Evolutionary conservation across 2,797 vertebrate species (phyloP).

Genomic region (Onychomys torridus): DNA sequence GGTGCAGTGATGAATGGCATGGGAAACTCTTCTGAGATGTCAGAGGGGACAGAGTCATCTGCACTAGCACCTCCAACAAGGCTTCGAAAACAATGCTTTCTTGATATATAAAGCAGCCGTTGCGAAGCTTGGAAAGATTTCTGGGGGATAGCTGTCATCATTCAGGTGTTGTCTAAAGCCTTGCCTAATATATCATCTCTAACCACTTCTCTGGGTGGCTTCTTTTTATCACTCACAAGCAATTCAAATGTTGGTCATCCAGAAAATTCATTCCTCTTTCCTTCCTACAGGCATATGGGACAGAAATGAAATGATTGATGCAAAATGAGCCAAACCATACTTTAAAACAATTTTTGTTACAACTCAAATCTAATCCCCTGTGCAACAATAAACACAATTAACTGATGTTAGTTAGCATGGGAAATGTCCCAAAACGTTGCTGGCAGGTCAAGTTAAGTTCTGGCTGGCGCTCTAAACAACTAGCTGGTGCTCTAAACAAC

Average conservation of each 20-base stretch:
- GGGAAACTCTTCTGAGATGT: slow-evolving; percentile 68
- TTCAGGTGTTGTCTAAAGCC: slow-evolving; percentile 61
- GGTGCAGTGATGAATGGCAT: slow-evolving; percentile 70
- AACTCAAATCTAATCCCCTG: not conserved
- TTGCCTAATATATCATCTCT: slow-evolving; percentile 65
- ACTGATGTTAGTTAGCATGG: not conserved
- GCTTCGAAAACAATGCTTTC: slow-evolving; percentile 52
- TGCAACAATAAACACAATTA: not conserved
- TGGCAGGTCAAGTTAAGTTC: not conserved
- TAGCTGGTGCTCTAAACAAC: not conserved
- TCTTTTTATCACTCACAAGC: slow-evolving; percentile 61
- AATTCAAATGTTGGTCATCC: slow-evolving; percentile 65
- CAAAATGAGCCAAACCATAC: slow-evolving; percentile 39
- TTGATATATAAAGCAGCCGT: slow-evolving; percentile 66
- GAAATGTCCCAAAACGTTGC: not conserved
- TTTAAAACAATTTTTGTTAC: slow-evolving; percentile 38
- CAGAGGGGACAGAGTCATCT: slow-evolving; percentile 51
- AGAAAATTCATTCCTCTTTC: slow-evolving; percentile 66
- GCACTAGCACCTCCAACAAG: slow-evolving; percentile 9
- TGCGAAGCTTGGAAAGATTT: slow-evolving; percentile 15
- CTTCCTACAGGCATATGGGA: slow-evolving; percentile 52
- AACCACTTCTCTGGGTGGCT: slow-evolving; percentile 52
- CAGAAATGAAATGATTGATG: slow-evolving; percentile 62
- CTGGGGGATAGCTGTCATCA: not conserved
- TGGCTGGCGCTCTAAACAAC: not conserved